Evolutionary conservation across 2,797 vertebrate species (phyloP).

Genomic region (Cossypha polioptera): DNA sequence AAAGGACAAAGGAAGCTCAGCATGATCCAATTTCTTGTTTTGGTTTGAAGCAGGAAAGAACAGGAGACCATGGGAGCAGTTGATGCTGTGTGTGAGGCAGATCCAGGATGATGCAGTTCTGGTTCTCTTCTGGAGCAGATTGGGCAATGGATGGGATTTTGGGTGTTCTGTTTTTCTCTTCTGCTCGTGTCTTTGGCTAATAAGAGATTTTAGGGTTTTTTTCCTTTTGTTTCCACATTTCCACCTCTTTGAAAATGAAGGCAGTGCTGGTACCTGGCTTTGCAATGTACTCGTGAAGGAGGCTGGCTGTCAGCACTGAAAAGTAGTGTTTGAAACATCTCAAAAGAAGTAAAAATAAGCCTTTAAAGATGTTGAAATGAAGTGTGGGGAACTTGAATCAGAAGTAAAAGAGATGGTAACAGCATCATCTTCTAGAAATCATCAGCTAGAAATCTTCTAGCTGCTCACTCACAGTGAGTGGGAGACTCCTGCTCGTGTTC

Average conservation of each 20-base stretch:
- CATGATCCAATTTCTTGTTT: background rate
- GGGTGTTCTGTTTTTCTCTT: background rate
- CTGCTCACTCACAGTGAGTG: slow-evolving; percentile 61
- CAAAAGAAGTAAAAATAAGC: slow-evolving; percentile 44
- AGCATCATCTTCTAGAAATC: background rate
- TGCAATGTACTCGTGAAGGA: background rate
- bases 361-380: slow-evolving; percentile 6
- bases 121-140: background rate
- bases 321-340: background rate
- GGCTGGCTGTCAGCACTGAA: background rate
- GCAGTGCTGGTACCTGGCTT: background rate
- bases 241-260: background rate
- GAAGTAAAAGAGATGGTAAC: slow-evolving; percentile 38
- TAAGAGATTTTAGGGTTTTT: background rate
- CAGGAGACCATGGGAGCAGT: background rate
- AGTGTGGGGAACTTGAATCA: slow-evolving; percentile 46
- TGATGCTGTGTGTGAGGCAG: background rate
- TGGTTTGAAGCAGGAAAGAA: background rate
- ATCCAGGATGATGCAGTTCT: background rate
- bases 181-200: background rate
- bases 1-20: background rate
- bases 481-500: slow-evolving; percentile 47
- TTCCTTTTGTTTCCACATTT: background rate
- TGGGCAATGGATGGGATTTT: background rate
- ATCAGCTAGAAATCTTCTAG: background rate